Evolutionary conservation across 1,140 invertebrate genomes (phyloP), one percentile per base, ranked within the genome.

Genomic region (Metaphire vulgaris): DNA sequence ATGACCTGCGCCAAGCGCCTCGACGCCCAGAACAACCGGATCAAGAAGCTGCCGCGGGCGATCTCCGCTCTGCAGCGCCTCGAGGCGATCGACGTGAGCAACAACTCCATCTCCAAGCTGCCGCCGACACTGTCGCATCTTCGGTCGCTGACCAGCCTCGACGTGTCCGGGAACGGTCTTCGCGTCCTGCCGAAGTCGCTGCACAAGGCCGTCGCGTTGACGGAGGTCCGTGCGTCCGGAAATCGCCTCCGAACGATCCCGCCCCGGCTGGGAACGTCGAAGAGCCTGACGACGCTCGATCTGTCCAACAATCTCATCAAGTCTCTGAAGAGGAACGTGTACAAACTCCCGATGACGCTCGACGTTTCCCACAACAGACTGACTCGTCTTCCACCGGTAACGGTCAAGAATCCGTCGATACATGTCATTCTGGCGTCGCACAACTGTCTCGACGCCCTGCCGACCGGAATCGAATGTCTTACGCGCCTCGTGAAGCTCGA

Each of bases 171-270:
- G 72, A 85, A 85, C 78, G 81, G 70, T 65, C 80, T 85, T 29
- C 83, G 83, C 67, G 82, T 81, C 33, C 76, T 85, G 34, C 84
- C 84, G 14, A 80, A 79, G 21, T 76, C 84, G 28, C 83, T 85
- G 34, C 82, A 84, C 79, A 85, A 85, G 78, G 81, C 82, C 12
- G 78, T 82, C 0, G 78, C 76, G 30, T 77, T 85, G 29, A 75
- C 72, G 0, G 81, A 81, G 14, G 69, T 85, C 1, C 71, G 79
- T 14, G 83, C 83, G 12, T 77, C 80, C 15, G 82, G 83, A 15
- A 77, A 77, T 41, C 34, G 41, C 30, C 21, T 77, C 28, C 56
- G 68, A 31, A 77, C 33, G n/a, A 28, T 86, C 15, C 85, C 85
- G 6, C 79, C 81, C 21, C 76, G 79, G 67, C 72, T 86, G 21